Percentiles rank a stretch among this genome's conserved stretches.
Evolutionary conservation across 2,888 invertebrate genomes (phyloP).

Genomic region (Temnothorax rugatulus): DNA sequence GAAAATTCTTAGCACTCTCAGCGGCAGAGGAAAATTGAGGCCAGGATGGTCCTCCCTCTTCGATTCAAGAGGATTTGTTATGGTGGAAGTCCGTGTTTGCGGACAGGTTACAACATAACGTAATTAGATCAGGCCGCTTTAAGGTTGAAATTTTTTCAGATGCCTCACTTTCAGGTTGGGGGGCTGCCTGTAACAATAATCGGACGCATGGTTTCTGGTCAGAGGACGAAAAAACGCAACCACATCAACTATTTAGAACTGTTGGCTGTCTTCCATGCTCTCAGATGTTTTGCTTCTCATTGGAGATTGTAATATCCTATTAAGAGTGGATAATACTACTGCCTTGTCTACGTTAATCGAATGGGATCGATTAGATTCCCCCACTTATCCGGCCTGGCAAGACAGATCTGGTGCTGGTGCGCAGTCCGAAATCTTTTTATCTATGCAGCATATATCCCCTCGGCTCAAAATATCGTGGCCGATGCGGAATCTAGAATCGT

Average conservation of each 20-base stretch:
- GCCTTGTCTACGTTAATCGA: not conserved
- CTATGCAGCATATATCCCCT: not conserved
- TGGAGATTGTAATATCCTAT: not conserved
- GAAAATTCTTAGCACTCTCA: not conserved
- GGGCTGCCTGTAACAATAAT: not conserved
- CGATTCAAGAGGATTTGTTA: not conserved
- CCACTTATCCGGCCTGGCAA: too few relatives aligned
- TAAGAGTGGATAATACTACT: constrained; percentile 17
- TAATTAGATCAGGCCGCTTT: not conserved
- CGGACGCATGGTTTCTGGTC: constrained; percentile 28
- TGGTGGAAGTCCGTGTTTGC: not conserved
- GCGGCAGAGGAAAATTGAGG: rapidly evolving
- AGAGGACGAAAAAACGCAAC: not conserved
- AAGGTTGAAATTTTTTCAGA: constrained; percentile 12
- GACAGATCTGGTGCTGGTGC: not conserved
- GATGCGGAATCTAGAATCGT: constrained; percentile 10
- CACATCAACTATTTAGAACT: constrained; percentile 40
- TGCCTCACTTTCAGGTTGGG: constrained; percentile 1
- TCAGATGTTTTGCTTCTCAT: constrained; percentile 6
- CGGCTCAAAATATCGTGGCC: not conserved
- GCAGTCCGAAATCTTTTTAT: not conserved
- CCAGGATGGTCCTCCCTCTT: not conserved
- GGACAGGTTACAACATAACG: not conserved
- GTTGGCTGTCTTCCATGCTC: not conserved
- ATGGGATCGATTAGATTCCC: too few relatives aligned